A percentile compares a stretch with the other conserved stretches of the same genome.
Conservation (phyloP, 1,140 invertebrate species). For the Pseudachorutes palmiensis region DNA sequence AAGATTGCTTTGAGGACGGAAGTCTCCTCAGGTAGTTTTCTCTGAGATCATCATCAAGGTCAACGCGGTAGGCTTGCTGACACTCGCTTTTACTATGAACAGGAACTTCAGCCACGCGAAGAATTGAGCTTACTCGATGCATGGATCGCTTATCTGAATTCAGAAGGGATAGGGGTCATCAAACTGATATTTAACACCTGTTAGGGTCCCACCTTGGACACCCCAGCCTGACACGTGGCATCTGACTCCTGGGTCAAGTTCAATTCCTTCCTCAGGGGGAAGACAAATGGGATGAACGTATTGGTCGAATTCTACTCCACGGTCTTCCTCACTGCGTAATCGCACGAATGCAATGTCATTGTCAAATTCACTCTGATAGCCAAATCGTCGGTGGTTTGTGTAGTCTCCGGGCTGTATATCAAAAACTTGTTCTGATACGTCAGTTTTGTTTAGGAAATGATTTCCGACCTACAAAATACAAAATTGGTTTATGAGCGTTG, state of each 20-base stretch:
- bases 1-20: not conserved
- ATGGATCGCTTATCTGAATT: slow-evolving; percentile 4
- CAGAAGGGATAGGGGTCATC: not conserved
- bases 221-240: slow-evolving; percentile 17
- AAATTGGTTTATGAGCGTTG: too few relatives aligned
- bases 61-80: slow-evolving; percentile 1
- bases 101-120: slow-evolving; percentile 2
- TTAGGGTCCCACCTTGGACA: not conserved
- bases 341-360: slow-evolving; percentile 13
- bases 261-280: not conserved
- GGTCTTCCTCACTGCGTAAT: slow-evolving; percentile 1
- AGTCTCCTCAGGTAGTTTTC: slow-evolving; percentile 9
- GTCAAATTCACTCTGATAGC: slow-evolving; percentile 9
- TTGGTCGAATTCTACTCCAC: slow-evolving; percentile 9
- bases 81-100: not conserved
- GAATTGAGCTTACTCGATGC: slow-evolving; percentile 8
- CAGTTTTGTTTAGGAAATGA: slow-evolving; percentile 13
- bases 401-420: slow-evolving; percentile 6
- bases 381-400: slow-evolving; percentile 2
- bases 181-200: not conserved
- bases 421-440: slow-evolving; percentile 13
- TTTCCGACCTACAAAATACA: slow-evolving; percentile 14
- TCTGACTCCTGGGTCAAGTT: not conserved
- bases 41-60: slow-evolving; percentile 5
- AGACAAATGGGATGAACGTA: slow-evolving; percentile 15